A percentile compares a stretch with the other conserved stretches of the same genome.
These are phyloP conservation scores for Proisotoma minuta DNA, from an alignment of 2,888 invertebrate genomes.

Conservation along the genomic window DNA sequence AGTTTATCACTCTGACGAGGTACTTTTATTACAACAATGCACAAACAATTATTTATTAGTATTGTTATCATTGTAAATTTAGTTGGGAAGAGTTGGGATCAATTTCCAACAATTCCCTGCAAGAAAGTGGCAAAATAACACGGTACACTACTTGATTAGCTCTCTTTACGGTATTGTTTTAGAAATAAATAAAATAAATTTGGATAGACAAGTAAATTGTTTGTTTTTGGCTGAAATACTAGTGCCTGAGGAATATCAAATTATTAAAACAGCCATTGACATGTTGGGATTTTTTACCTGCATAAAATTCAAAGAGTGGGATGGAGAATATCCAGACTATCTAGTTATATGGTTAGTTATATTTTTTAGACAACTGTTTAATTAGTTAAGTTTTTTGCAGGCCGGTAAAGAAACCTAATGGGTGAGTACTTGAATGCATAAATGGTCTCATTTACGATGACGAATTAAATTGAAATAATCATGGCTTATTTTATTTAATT, in stretches of 20 bases:
- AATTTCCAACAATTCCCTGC: conserved; percentile 63
- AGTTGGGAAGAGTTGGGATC: conserved; percentile 56
- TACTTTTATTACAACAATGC: neutral
- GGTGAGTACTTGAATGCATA: too few relatives aligned
- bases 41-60: conserved; percentile 4
- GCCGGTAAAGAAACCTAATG: conserved; percentile 60
- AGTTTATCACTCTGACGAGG: conserved; percentile 52
- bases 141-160: conserved; percentile 64
- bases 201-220: too few relatives aligned
- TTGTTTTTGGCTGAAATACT: neutral
- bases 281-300: conserved; percentile 64
- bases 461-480: too few relatives aligned
- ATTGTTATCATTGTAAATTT: neutral
- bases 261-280: conserved; percentile 59
- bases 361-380: too few relatives aligned
- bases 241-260: conserved; percentile 59
- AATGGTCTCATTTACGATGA: too few relatives aligned
- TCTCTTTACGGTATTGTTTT: conserved; percentile 56
- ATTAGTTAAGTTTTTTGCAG: too few relatives aligned
- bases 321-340: conserved; percentile 61
- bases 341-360: conserved; percentile 62
- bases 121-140: conserved; percentile 61
- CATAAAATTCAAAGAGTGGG: conserved; percentile 62
- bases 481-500: too few relatives aligned
- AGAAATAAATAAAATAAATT: neutral